Conservation (phyloP, 2,797 vertebrate genomes). For the Xerus rutilus region DNA sequence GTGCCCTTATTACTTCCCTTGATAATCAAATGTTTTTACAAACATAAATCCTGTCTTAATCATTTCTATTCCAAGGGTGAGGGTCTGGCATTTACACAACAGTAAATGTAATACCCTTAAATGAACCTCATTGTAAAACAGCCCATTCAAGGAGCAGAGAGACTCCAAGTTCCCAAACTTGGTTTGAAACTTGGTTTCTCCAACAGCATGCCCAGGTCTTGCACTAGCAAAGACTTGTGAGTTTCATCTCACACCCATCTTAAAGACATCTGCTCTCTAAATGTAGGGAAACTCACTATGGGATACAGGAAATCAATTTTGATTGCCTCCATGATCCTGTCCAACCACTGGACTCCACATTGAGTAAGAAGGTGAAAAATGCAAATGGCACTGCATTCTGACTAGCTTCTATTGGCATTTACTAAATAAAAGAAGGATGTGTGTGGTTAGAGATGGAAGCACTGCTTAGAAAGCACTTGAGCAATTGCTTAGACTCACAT, state of each 20-base stretch:
- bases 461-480: slow-evolving; percentile 57
- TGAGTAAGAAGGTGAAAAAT: not conserved
- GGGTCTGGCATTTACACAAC: not conserved
- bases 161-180: not conserved
- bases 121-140: not conserved
- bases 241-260: not conserved
- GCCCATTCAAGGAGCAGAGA: not conserved
- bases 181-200: not conserved
- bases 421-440: not conserved
- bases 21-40: not conserved
- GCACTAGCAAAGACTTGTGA: not conserved
- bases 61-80: not conserved
- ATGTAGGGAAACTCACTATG: not conserved
- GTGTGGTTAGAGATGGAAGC: not conserved
- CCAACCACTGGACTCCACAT: not conserved
- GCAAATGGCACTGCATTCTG: not conserved
- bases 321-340: not conserved
- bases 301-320: not conserved
- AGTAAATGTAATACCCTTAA: not conserved
- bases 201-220: not conserved
- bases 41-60: not conserved
- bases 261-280: not conserved
- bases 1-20: not conserved
- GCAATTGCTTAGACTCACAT: slow-evolving; percentile 11
- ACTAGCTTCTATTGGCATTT: not conserved